Evolutionary conservation across 1,140 invertebrate genomes (phyloP), one percentile per base, ranked within the genome.

Genomic region (Amyelois transitella): DNA sequence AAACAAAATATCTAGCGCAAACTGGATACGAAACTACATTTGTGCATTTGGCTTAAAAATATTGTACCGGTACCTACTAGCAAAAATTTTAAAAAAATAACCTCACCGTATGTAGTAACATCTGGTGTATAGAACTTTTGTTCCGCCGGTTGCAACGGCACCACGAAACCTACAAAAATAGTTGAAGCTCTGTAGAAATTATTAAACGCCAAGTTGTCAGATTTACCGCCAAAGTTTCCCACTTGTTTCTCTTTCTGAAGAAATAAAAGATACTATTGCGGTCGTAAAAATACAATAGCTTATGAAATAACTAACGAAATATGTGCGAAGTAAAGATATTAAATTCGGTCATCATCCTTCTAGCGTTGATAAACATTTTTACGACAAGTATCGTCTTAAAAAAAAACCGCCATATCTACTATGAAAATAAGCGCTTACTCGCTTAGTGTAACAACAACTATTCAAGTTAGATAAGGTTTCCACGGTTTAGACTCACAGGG

Each of bases 41-140:
- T 24, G 8, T 24, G 22, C 8, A 24, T 24, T 24, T 24, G 8
- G 8, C 3, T 24, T 24, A 8, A 24, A 24, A 24, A 24, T 24
- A 24, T 24, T 3, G 8, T 3, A 24, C 3, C 22, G 3, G 8
- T 5, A 38, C n/a, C n/a, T 14, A 38, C n/a, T 14, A 14, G 3
- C 4, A 38, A 38, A 38, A 32, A 2, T 2, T 14, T 38, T 38
- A 4, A 14, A 38, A 14, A 1, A 2, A 38, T 38, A 12, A 14
- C n/a, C 73, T 76, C 66, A 85, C 84, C 81, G 60, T 78, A 87
- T n/a, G 81, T 85, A 5, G 84, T 81, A 43, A 83, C 81, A 68
- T 87, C 84, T 48, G 81, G 81, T 3, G 77, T 87, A 50, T 72
- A 86, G 63, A 81, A 83, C 48, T 85, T 87, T 58, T 87, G 84